Evolutionary conservation across 2,113 vertebrate genomes (phyloP), one percentile per base, ranked within the genome.

Genomic region (Tragelaphus scriptus): DNA sequence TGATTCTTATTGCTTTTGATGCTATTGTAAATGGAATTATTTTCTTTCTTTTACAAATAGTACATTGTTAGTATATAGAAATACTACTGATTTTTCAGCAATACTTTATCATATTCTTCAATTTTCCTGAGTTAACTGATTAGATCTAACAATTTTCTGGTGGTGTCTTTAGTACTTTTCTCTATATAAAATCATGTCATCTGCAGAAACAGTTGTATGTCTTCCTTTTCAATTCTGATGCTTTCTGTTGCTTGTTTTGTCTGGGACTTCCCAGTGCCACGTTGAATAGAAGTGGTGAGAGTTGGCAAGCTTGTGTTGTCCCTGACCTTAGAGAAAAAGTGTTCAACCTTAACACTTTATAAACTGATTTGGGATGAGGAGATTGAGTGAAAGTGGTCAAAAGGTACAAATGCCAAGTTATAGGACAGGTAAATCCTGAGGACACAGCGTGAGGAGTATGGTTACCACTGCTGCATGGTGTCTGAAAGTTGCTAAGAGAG

Each of bases 391-490:
- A 53, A 17, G 56, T 21, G 23, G 6, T 53, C 75, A 40, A 81
- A 63, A 81, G 75, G 2, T 53, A 40, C 2, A 26, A 80, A 49
- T 6, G 25, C 17, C 75, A 1, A 8, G 15, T 49, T 49, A 49
- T 26, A 25, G n/a, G 36, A 16, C 21, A 58, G 36, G 32, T 36
- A 3, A 28, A 19, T 15, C 6, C 28, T 17, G 71, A 49, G 89
- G 40, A 26, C 5, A 13, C 40, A 13, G 23, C 30, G 19, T 1
- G 6, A 47, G 16, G 21, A n/a, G 13, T 26, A 2, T 1, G 14
- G 44, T 12, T 28, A 6, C n/a, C 15, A 28, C 25, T 8, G 44
- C 21, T 21, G 4, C n/a, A 2, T 6, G 21, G 9, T 2, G 13
- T 17, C 1, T 49, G 44, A 14, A 91, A 81, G 47, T 28, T 17